Conservation (phyloP, 2,888 invertebrate species). For the Scaptomyza flava region DNA sequence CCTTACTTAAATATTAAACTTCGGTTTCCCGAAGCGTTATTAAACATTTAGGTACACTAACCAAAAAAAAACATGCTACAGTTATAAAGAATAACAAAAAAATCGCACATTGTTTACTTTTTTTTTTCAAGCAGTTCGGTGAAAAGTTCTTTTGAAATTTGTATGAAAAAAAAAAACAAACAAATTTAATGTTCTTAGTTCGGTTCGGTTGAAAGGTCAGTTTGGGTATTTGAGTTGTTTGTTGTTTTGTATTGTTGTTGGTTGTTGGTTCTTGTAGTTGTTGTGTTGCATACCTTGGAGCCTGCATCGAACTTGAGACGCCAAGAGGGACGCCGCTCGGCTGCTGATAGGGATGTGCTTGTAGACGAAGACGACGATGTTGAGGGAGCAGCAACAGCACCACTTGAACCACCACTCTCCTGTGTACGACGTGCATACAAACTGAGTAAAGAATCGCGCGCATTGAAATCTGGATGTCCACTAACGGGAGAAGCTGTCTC, state of each 20-base stretch:
- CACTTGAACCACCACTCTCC: constrained; percentile 46
- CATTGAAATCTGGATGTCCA: constrained; percentile 67
- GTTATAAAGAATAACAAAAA: constrained; percentile 36
- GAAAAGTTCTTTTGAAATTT: constrained; percentile 11
- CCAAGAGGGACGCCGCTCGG: constrained; percentile 95
- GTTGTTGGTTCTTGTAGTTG: constrained; percentile 34
- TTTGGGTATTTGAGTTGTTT: constrained; percentile 29
- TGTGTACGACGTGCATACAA: constrained; percentile 68
- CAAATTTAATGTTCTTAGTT: constrained; percentile 16
- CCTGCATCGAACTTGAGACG: constrained; percentile 94
- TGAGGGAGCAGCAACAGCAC: constrained; percentile 38
- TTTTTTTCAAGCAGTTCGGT: too few species aligned
- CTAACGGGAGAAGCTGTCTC: constrained; percentile 62
- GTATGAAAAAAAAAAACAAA: constrained; percentile 4
- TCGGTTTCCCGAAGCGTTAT: constrained; percentile 26
- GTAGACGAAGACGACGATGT: constrained; percentile 40
- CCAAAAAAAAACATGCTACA: constrained; percentile 45
- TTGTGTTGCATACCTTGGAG: constrained; percentile 90
- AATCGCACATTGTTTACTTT: constrained; percentile 24
- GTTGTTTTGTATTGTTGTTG: constrained; percentile 19
- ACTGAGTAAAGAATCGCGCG: constrained; percentile 68
- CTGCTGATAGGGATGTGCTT: constrained; percentile 59
- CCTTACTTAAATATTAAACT: not conserved
- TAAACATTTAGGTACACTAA: constrained; percentile 22
- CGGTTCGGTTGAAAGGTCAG: constrained; percentile 44